Percentiles rank a stretch among this genome's conserved stretches.
These are phyloP conservation scores for Dynastes maya DNA, from an alignment of 2,888 invertebrate genomes.

Conservation along the genomic window DNA sequence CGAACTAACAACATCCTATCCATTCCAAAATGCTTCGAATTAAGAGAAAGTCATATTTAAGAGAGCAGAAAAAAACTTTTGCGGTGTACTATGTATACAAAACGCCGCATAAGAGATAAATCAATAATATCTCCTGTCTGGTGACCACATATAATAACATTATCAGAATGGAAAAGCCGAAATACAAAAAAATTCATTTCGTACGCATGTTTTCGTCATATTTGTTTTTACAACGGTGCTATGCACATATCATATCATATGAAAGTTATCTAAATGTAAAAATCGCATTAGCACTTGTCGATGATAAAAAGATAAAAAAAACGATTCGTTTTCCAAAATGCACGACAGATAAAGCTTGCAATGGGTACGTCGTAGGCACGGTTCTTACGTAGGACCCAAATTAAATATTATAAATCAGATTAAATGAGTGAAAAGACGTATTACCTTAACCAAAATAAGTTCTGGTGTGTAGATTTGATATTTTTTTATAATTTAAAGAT, in stretches of 20 bases:
- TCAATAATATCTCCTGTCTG: conserved; percentile 9
- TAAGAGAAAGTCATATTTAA: no score
- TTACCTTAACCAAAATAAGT: background rate
- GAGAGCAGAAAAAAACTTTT: no score
- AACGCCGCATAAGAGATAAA: background rate
- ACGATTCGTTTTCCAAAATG: background rate
- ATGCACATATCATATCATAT: no score
- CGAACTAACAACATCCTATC: no score
- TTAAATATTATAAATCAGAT: conserved; percentile 8
- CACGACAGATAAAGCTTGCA: no score
- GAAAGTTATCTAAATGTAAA: no score
- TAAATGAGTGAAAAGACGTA: conserved; percentile 12
- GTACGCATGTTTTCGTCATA: background rate
- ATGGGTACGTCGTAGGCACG: no score
- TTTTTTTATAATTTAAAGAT: background rate
- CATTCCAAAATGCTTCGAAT: no score
- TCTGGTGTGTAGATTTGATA: background rate
- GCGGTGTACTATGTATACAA: conserved; percentile 6
- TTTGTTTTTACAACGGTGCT: background rate
- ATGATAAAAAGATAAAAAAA: background rate
- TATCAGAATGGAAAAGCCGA: background rate
- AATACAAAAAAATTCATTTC: background rate
- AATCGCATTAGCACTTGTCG: no score
- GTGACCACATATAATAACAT: background rate
- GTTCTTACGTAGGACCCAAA: background rate